phyloP scores from a whole-genome alignment of 2,113 vertebrate species.

The Pollimyrus isidori region DNA sequence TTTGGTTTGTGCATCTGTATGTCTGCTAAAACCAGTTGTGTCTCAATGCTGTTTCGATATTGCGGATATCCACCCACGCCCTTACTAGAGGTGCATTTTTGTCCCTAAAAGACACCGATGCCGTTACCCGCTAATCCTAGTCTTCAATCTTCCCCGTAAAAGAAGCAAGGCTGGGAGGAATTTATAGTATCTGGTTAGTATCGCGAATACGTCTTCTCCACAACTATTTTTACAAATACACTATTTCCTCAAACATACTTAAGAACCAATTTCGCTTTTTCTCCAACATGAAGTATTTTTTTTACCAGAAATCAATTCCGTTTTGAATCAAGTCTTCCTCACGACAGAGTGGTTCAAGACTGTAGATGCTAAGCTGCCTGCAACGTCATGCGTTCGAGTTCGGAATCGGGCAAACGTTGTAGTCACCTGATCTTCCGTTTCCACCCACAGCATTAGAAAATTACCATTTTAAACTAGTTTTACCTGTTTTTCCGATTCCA shows the following conservation, averaged over 20 bases:
- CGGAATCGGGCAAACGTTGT: background rate
- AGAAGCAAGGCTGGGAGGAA: background rate
- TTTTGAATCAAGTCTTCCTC: background rate
- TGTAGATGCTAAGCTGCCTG: background rate
- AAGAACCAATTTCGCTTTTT: background rate
- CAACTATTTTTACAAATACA: background rate
- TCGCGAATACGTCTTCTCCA: background rate
- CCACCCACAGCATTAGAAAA: background rate
- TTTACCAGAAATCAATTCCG: background rate
- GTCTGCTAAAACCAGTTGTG: background rate
- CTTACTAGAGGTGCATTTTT: background rate
- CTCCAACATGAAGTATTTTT: background rate
- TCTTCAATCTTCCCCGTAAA: background rate
- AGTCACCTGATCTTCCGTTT: background rate
- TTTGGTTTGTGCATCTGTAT: background rate
- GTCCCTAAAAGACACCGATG: background rate
- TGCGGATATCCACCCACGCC: background rate
- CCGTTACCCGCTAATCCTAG: background rate
- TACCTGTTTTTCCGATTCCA: background rate
- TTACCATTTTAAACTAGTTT: background rate
- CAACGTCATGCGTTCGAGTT: background rate
- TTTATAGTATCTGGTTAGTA: background rate
- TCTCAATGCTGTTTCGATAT: background rate
- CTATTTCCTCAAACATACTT: background rate
- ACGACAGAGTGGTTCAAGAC: background rate